These are phyloP conservation scores for Forficula auricularia DNA, from an alignment of 1,140 invertebrate genomes.

Conservation along the genomic window DNA sequence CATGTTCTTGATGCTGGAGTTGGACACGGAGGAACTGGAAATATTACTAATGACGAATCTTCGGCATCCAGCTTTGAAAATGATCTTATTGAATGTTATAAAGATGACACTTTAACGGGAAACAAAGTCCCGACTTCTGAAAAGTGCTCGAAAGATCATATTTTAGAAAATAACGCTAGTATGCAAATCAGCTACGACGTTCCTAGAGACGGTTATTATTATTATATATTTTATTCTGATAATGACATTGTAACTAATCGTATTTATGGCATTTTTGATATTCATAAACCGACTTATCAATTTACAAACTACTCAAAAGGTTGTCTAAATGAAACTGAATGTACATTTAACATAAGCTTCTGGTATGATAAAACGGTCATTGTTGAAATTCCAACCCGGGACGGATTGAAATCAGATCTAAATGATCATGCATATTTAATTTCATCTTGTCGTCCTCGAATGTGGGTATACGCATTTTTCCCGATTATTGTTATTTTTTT, in stretches of 20 bases:
- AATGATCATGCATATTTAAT: conserved; percentile 47
- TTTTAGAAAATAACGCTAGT: conserved; percentile 43
- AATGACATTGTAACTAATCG: conserved; percentile 59
- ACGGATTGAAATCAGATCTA: conserved; percentile 54
- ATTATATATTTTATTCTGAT: conserved; percentile 73
- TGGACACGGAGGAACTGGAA: conserved; percentile 50
- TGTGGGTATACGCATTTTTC: conserved; percentile 58
- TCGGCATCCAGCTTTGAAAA: conserved; percentile 62
- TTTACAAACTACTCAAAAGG: conserved; percentile 50
- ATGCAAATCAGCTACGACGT: conserved; percentile 48
- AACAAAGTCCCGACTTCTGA: conserved; percentile 45
- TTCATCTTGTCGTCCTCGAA: conserved; percentile 56
- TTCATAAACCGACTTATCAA: conserved; percentile 62
- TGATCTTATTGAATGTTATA: conserved; percentile 51
- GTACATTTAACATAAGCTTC: conserved; percentile 46
- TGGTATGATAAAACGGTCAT: conserved; percentile 56
- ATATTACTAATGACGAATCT: conserved; percentile 37
- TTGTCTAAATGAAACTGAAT: conserved; percentile 58
- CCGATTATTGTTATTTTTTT: conserved; percentile 53
- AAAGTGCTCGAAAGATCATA: conserved; percentile 43
- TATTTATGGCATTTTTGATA: conserved; percentile 65
- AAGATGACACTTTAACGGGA: conserved; percentile 47
- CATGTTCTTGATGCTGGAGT: conserved; percentile 47
- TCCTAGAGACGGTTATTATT: conserved; percentile 56
- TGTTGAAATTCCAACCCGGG: conserved; percentile 59